A percentile compares a stretch with the other conserved stretches of the same genome.
Evolutionary conservation across 1,140 invertebrate genomes (phyloP).

Genomic region (Zaprionus inermis): DNA sequence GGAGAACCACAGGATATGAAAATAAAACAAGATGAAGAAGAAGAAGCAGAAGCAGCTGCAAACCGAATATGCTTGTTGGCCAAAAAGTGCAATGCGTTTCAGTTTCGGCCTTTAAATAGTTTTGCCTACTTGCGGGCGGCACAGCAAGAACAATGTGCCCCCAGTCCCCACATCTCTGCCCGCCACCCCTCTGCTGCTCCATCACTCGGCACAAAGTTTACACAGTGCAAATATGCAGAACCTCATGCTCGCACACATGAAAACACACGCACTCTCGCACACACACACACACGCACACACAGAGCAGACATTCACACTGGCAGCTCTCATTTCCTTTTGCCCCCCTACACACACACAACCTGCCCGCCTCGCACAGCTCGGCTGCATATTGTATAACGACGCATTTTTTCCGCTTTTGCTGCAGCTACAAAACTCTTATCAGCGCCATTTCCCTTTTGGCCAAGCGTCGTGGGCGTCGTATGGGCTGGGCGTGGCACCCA

Average conservation of each 20-base stretch:
- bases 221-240: constrained; percentile 51
- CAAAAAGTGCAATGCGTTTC: constrained; percentile 46
- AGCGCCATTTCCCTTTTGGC: constrained; percentile 65
- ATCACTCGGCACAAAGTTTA: constrained; percentile 43
- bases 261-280: constrained; percentile 13
- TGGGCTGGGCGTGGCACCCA: constrained; percentile 34
- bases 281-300: constrained; percentile 3
- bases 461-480: constrained; percentile 40
- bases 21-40: constrained; percentile 50
- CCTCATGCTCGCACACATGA: constrained; percentile 8
- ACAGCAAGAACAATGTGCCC: constrained; percentile 48
- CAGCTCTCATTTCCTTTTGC: constrained; percentile 27
- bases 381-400: constrained; percentile 65
- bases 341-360: neutral
- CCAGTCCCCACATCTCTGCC: neutral
- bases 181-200: neutral
- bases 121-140: constrained; percentile 49
- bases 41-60: constrained; percentile 34
- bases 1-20: constrained; percentile 68
- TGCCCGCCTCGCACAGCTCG: constrained; percentile 14
- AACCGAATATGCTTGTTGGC: constrained; percentile 41
- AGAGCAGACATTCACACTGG: neutral
- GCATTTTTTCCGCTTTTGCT: constrained; percentile 50
- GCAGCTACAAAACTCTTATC: constrained; percentile 61
- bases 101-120: constrained; percentile 67